Percentiles rank a stretch among this genome's conserved stretches.
Evolutionary conservation across 2,888 invertebrate species (phyloP).

Genomic region (Brassicogethes aeneus): DNA sequence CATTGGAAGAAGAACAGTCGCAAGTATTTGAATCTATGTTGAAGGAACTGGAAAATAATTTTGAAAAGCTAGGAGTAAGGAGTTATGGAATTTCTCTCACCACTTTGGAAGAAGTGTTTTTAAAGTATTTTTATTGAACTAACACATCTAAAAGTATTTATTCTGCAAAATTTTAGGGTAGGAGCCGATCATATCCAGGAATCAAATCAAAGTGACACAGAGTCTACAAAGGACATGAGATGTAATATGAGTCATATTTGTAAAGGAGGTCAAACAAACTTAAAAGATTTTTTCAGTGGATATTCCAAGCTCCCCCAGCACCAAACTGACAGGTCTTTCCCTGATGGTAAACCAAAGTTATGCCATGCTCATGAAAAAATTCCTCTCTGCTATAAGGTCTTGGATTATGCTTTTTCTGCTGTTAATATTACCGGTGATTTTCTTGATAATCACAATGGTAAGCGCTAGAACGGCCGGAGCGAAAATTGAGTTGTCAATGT

Average conservation of each 20-base stretch:
- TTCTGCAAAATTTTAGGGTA: constrained; percentile 1
- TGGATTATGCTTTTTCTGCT: constrained; percentile 54
- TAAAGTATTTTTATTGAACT: constrained; percentile 45
- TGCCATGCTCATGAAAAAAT: constrained; percentile 30
- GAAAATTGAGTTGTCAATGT: no score
- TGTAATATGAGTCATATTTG: no score
- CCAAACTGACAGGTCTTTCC: constrained; percentile 17
- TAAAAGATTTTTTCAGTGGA: no score
- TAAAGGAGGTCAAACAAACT: no score
- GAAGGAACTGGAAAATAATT: constrained; percentile 51
- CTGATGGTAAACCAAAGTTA: constrained; percentile 18
- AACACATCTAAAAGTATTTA: neutral
- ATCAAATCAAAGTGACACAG: neutral
- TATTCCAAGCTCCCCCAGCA: neutral
- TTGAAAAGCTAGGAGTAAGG: constrained; percentile 49
- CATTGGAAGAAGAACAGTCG: constrained; percentile 52
- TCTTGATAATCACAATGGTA: constrained; percentile 52
- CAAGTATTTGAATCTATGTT: constrained; percentile 56
- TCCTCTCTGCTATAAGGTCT: constrained; percentile 46
- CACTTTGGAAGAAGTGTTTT: constrained; percentile 79
- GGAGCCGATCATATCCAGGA: neutral
- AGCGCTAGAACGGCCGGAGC: no score
- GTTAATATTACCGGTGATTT: constrained; percentile 56
- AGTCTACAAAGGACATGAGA: neutral
- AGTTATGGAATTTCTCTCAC: constrained; percentile 76